Percentiles rank a stretch among this genome's conserved stretches.
These are phyloP conservation scores for Lycaena phlaeas DNA, from an alignment of 2,888 invertebrate species.

Conservation along the genomic window DNA sequence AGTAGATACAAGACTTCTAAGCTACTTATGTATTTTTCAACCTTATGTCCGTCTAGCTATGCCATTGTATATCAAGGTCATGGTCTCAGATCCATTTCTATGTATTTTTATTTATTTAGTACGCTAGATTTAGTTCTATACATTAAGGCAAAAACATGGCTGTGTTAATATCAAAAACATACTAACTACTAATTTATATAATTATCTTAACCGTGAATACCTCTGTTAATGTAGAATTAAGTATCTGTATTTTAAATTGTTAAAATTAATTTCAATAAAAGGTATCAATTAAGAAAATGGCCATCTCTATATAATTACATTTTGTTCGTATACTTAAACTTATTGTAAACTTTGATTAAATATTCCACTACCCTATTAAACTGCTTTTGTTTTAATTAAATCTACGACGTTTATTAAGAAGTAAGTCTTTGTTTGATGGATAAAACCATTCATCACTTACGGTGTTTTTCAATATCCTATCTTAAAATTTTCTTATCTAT, in stretches of 20 bases:
- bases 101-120: conserved; percentile 24
- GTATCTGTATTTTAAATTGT: conserved; percentile 1
- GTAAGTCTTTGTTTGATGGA: no score
- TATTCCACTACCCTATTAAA: no score
- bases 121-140: conserved; percentile 22
- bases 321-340: not conserved
- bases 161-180: conserved; percentile 66
- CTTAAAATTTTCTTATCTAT: no score
- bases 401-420: no score
- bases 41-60: no score
- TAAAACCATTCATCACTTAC: no score
- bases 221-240: conserved; percentile 39
- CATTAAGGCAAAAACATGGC: conserved; percentile 48
- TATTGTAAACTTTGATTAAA: no score
- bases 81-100: conserved; percentile 13
- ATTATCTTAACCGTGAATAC: conserved; percentile 57
- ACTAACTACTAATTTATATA: conserved; percentile 50
- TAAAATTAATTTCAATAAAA: no score
- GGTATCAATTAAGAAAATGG: not conserved
- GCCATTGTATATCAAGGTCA: no score
- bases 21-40: no score
- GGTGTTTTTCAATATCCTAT: no score
- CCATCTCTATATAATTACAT: not conserved
- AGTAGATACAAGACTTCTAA: no score
- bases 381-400: not conserved